Percentiles rank a stretch among this genome's conserved stretches.
phyloP scores from a whole-genome alignment of 2,797 vertebrate genomes.

The Rhodeus uyekii region DNA sequence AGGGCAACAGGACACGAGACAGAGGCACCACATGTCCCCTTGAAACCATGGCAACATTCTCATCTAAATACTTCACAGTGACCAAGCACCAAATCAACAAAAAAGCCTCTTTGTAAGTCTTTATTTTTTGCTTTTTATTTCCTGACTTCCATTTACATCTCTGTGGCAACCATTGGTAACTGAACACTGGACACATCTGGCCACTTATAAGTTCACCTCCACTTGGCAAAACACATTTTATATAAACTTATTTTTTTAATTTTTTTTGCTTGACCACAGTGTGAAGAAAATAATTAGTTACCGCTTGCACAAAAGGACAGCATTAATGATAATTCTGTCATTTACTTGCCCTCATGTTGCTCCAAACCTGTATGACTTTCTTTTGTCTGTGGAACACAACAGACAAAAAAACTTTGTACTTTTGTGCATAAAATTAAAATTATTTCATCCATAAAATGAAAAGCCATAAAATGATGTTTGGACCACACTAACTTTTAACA shows the following conservation, averaged over 20 bases:
- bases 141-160: not conserved
- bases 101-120: not conserved
- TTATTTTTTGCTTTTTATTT: not conserved
- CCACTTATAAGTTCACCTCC: not conserved
- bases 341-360: not conserved
- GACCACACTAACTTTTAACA: not conserved
- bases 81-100: conserved; percentile 60
- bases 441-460: too few species aligned
- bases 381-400: not conserved
- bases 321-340: not conserved
- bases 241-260: conserved; percentile 9
- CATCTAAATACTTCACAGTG: conserved; percentile 70
- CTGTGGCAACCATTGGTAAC: not conserved
- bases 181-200: not conserved
- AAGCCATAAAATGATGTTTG: not conserved
- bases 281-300: not conserved
- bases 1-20: conserved; percentile 53
- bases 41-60: conserved; percentile 77
- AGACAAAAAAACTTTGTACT: not conserved
- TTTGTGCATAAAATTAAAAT: not conserved
- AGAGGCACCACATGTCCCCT: conserved; percentile 53
- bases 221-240: not conserved
- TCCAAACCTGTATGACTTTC: not conserved
- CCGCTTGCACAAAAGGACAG: not conserved
- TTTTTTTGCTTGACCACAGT: not conserved